Evolutionary conservation across 2,113 vertebrate genomes (phyloP).

Genomic region (Melanotaenia duboulayi): DNA sequence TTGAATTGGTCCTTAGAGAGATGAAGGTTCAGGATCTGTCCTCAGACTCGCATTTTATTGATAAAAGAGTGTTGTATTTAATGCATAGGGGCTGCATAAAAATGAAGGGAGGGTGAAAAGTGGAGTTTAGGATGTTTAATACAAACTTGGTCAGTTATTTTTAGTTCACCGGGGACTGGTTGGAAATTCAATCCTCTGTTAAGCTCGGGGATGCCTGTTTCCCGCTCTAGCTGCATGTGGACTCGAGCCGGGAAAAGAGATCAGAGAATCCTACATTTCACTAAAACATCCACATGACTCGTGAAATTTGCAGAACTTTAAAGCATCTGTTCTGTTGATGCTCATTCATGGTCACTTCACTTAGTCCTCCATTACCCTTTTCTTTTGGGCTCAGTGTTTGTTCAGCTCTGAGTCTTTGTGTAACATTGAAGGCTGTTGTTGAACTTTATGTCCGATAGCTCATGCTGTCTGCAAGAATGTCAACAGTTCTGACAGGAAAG

Average conservation of each 20-base stretch:
- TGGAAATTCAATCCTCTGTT: conserved; percentile 61
- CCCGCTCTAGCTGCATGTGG: conserved; percentile 25
- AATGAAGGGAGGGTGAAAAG: conserved; percentile 48
- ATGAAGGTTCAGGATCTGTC: conserved; percentile 62
- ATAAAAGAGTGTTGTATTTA: conserved; percentile 71
- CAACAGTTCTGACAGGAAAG: conserved; percentile 35
- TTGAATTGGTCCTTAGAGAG: conserved; percentile 78
- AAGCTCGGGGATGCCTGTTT: conserved; percentile 49
- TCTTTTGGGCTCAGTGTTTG: conserved; percentile 34
- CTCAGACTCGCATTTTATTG: conserved; percentile 63
- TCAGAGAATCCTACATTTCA: conserved; percentile 52
- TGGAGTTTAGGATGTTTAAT: conserved; percentile 62
- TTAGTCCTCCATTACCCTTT: conserved; percentile 36
- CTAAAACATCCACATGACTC: conserved; percentile 53
- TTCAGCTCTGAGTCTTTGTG: conserved; percentile 32
- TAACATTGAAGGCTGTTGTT: conserved; percentile 21
- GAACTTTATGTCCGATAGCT: conserved; percentile 33
- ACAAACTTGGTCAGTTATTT: conserved; percentile 60
- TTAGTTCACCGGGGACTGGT: conserved; percentile 44
- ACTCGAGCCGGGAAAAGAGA: conserved; percentile 39
- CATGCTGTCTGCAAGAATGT: conserved; percentile 28
- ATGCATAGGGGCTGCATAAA: conserved; percentile 53
- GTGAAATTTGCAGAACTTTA: conserved; percentile 52
- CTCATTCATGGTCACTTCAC: conserved; percentile 57
- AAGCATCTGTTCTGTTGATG: conserved; percentile 45